Evolutionary conservation across 2,797 vertebrate species (phyloP).

Genomic region (Gallinago solitaria): DNA sequence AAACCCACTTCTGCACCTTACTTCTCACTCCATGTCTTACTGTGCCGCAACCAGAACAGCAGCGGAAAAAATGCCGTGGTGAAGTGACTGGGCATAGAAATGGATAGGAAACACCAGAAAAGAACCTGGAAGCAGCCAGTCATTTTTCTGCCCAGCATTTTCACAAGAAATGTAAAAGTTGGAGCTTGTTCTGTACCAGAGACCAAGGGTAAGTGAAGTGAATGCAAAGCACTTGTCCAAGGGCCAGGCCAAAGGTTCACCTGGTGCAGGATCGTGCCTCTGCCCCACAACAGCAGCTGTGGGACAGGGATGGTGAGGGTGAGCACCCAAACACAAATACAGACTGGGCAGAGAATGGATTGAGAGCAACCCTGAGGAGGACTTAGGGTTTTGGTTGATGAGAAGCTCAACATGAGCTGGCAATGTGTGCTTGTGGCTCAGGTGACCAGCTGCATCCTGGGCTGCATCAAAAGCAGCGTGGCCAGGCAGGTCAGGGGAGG

Average conservation of each 20-base stretch:
- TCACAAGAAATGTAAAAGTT: not conserved
- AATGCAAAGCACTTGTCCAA: rapidly evolving
- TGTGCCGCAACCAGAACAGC: not conserved
- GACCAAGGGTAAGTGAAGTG: not conserved
- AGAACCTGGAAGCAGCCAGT: not conserved
- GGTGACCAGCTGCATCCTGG: not conserved
- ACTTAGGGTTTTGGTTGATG: not conserved
- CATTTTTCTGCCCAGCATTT: not conserved
- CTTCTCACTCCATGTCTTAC: not conserved
- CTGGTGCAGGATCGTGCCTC: not conserved
- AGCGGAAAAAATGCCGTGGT: not conserved
- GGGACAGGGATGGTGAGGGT: rapidly evolving
- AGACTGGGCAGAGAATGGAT: not conserved
- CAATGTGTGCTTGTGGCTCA: not conserved
- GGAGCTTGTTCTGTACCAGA: not conserved
- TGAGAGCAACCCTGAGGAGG: not conserved
- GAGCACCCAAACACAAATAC: not conserved
- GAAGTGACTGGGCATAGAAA: not conserved
- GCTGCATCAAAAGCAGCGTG: not conserved
- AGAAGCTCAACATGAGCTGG: not conserved
- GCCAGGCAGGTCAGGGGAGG: not conserved
- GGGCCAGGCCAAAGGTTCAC: not conserved
- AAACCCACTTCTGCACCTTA: not conserved
- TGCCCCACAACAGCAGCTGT: rapidly evolving
- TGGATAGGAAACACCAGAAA: not conserved